Conservation (phyloP, 1,140 invertebrate species). For the Drosophila ogumai region DNA sequence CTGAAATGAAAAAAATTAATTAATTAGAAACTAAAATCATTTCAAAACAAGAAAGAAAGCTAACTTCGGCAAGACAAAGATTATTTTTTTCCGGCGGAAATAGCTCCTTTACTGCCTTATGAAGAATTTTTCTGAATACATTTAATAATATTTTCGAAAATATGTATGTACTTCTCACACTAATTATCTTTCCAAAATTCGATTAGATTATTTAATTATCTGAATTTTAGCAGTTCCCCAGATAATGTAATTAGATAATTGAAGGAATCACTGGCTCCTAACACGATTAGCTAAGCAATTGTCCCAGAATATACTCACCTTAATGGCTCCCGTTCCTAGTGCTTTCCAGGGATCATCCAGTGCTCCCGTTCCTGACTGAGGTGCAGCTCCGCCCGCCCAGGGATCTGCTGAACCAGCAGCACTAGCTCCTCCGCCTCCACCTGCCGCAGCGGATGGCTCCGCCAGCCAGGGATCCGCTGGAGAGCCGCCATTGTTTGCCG, state of each 20-base stretch:
- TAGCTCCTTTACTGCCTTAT: no score
- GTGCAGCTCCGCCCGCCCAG: constrained; percentile 58
- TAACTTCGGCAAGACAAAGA: no score
- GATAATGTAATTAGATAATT: background rate
- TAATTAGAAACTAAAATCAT: background rate
- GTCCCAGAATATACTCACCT: constrained; percentile 48
- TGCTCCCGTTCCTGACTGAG: constrained; percentile 85
- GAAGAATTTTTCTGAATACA: no score
- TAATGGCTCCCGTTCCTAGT: constrained; percentile 54
- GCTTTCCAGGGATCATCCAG: constrained; percentile 81
- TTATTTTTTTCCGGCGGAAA: no score
- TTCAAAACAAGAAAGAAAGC: no score
- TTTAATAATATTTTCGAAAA: no score
- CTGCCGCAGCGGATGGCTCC: constrained; percentile 58
- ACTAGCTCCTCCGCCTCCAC: constrained; percentile 5
- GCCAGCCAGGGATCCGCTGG: constrained; percentile 87
- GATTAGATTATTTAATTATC: background rate
- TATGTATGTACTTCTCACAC: no score
- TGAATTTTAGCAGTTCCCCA: background rate
- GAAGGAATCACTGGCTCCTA: background rate
- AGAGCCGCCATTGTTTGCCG: constrained; percentile 63
- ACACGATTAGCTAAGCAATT: background rate
- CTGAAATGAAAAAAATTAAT: constrained; percentile 21
- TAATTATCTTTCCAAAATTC: background rate
- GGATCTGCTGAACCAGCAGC: constrained; percentile 61